Conservation (phyloP, 1,140 invertebrate genomes). For the Ladona fulva region DNA sequence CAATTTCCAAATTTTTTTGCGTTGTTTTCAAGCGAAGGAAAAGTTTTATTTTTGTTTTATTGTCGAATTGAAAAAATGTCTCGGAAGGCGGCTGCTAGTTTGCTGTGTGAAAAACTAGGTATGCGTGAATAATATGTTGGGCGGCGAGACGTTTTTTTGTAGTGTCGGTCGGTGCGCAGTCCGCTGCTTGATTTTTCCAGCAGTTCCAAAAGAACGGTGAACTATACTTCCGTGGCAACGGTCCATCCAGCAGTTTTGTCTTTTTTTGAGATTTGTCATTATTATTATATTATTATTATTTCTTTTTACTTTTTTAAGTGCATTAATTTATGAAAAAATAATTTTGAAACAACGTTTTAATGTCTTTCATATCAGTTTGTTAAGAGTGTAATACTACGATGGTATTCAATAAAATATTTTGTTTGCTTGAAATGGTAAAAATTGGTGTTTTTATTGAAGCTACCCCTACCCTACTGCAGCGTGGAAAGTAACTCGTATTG, state of each 20-base stretch:
- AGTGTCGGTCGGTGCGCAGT: neutral
- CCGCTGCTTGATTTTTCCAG: conserved; percentile 16
- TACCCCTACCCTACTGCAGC: no score
- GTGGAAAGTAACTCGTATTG: no score
- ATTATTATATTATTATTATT: conserved; percentile 13
- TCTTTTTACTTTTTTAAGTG: conserved; percentile 23
- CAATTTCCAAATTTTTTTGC: neutral
- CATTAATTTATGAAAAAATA: conserved; percentile 21
- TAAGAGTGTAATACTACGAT: conserved; percentile 19
- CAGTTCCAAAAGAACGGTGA: conserved; percentile 11
- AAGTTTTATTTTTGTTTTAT: neutral
- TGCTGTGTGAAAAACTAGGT: no score
- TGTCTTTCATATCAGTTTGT: conserved; percentile 24
- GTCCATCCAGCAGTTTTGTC: conserved; percentile 11
- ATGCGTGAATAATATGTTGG: neutral
- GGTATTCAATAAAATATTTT: conserved; percentile 25
- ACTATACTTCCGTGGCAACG: conserved; percentile 11
- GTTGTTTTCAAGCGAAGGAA: neutral
- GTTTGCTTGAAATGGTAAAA: conserved; percentile 19
- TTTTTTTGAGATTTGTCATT: conserved; percentile 17
- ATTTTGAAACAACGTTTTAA: conserved; percentile 19
- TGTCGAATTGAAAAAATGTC: neutral
- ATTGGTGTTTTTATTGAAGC: neutral
- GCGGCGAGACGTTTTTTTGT: neutral
- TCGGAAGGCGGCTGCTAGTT: neutral